phyloP scores from a whole-genome alignment of 2,888 invertebrate genomes.

The Caenorhabditis zanzibari region DNA sequence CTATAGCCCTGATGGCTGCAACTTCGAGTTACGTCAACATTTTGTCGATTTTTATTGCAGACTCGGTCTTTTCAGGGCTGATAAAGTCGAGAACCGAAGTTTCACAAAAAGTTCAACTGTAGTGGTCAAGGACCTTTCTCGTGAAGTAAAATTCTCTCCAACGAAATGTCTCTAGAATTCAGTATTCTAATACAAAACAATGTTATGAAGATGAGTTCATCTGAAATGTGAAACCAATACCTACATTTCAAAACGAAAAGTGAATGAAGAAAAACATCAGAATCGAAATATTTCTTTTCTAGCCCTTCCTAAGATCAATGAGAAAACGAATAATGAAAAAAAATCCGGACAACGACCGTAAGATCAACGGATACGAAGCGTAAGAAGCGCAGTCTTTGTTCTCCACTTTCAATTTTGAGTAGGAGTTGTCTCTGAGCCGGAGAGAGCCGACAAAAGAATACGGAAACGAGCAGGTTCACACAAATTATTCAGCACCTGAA shows the following conservation, averaged over 20 bases:
- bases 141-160: too few relatives aligned
- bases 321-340: not conserved
- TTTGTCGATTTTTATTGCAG: too few relatives aligned
- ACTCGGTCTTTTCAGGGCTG: too few relatives aligned
- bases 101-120: too few relatives aligned
- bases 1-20: too few relatives aligned
- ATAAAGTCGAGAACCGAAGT: too few relatives aligned
- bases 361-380: slow-evolving; percentile 20
- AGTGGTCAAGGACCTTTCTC: too few relatives aligned
- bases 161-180: too few relatives aligned
- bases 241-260: not conserved
- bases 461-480: slow-evolving; percentile 45
- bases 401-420: slow-evolving; percentile 17
- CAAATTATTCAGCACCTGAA: slow-evolving; percentile 45
- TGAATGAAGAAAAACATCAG: not conserved
- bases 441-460: slow-evolving; percentile 33
- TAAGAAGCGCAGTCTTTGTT: slow-evolving; percentile 26
- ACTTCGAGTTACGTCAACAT: too few relatives aligned
- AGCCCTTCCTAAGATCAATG: too few relatives aligned
- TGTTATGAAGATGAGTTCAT: not conserved
- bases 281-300: not conserved
- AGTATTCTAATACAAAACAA: not conserved
- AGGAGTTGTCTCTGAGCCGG: slow-evolving; percentile 24
- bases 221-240: slow-evolving; percentile 24
- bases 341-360: not conserved